phyloP scores from a whole-genome alignment of 2,113 vertebrate genomes.

The Chaetura pelagica region DNA sequence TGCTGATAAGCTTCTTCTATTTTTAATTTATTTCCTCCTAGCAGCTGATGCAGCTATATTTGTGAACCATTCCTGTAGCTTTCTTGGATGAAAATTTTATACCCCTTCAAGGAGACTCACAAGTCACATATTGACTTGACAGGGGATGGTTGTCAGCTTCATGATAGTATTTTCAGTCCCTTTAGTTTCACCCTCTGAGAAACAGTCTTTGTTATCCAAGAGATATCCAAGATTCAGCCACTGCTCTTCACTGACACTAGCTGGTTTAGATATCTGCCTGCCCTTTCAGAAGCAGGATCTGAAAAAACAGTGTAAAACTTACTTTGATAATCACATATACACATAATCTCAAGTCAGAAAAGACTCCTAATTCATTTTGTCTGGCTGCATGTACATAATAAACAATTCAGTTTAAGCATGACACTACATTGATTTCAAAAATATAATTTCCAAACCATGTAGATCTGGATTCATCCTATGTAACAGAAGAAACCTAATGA shows the following conservation, averaged over 20 bases:
- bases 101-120: background rate
- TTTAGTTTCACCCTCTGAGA: slow-evolving; percentile 9
- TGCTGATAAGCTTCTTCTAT: background rate
- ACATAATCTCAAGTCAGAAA: background rate
- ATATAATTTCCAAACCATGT: background rate
- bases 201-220: background rate
- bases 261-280: slow-evolving; percentile 9
- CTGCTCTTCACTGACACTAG: background rate
- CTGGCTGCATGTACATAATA: background rate
- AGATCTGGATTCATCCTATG: background rate
- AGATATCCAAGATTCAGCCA: slow-evolving; percentile 3
- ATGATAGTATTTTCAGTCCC: background rate
- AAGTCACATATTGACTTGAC: background rate
- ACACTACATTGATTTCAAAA: background rate
- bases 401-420: background rate
- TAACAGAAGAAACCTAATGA: background rate
- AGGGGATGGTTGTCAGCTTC: background rate
- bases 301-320: background rate
- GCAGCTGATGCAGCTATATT: background rate
- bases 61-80: background rate
- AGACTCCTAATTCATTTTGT: background rate
- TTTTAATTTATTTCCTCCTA: slow-evolving; percentile 24
- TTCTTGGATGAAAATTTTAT: slow-evolving; percentile 19
- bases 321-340: background rate
- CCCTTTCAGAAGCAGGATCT: background rate